These are phyloP conservation scores for Notodonta dromedarius DNA, from an alignment of 2,888 invertebrate species.

Conservation along the genomic window DNA sequence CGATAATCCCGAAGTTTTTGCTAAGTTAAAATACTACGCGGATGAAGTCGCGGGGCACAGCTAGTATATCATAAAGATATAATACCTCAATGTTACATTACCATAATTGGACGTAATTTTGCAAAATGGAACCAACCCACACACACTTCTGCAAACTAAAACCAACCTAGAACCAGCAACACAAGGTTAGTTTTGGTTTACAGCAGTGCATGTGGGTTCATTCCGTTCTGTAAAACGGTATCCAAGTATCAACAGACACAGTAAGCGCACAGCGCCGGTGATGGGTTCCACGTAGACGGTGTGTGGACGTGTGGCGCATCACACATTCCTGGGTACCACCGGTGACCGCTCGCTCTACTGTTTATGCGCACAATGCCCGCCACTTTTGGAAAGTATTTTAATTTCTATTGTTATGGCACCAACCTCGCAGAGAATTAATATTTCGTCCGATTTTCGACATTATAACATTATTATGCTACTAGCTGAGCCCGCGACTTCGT, in stretches of 20 bases:
- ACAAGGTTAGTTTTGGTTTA: too few relatives aligned
- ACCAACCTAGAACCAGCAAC: too few relatives aligned
- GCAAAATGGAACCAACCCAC: too few relatives aligned
- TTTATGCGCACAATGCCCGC: not conserved
- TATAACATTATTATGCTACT: not conserved
- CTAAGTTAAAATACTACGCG: too few relatives aligned
- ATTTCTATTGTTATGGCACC: conserved; percentile 7
- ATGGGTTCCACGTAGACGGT: not conserved
- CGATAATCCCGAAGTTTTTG: too few relatives aligned
- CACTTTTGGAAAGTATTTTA: conserved; percentile 11
- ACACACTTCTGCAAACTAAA: too few relatives aligned
- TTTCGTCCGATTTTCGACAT: not conserved
- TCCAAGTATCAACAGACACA: not conserved
- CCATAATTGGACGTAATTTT: not conserved
- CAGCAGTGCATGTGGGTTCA: too few relatives aligned
- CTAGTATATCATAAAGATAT: not conserved
- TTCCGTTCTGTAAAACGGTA: too few relatives aligned
- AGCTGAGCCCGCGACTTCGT: too few relatives aligned
- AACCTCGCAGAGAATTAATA: not conserved
- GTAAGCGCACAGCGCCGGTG: not conserved
- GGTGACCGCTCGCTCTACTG: conserved; percentile 7
- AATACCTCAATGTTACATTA: not conserved
- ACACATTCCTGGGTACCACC: conserved; percentile 21
- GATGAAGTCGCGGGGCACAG: too few relatives aligned
- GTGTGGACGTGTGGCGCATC: conserved; percentile 27